Evolutionary conservation across 1,140 invertebrate species (phyloP).

Genomic region (Drosophila varians): DNA sequence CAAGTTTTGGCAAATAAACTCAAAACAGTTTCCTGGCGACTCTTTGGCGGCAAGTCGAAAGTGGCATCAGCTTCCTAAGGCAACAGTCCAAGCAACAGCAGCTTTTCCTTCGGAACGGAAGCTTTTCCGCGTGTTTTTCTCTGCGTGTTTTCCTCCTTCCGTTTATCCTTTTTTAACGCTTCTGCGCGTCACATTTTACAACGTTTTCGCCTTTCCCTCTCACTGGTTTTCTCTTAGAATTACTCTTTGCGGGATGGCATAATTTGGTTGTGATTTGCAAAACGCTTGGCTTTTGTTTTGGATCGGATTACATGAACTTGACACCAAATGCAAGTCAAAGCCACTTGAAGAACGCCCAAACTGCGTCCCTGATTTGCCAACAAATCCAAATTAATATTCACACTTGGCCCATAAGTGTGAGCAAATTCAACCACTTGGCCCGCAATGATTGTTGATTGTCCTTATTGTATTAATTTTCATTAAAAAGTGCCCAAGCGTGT

Average conservation of each 20-base stretch:
- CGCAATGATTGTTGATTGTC: slow-evolving; percentile 45
- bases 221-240: slow-evolving; percentile 45
- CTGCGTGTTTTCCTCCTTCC: slow-evolving; percentile 21
- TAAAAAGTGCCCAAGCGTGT: slow-evolving; percentile 5
- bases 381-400: slow-evolving; percentile 12
- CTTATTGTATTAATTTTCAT: slow-evolving; percentile 11
- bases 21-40: slow-evolving; percentile 40
- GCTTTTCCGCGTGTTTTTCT: slow-evolving; percentile 50
- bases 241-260: slow-evolving; percentile 39
- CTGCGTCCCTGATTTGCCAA: background rate
- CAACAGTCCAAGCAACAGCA: slow-evolving; percentile 17
- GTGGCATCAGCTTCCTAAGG: slow-evolving; percentile 1
- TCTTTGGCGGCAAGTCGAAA: slow-evolving; percentile 61
- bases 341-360: slow-evolving; percentile 5
- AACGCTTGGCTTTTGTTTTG: slow-evolving; percentile 30
- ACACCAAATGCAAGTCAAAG: slow-evolving; percentile 27
- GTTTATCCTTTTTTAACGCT: slow-evolving; percentile 47
- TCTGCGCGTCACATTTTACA: slow-evolving; percentile 62
- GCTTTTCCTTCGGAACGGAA: slow-evolving; percentile 54
- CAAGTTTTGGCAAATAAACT: slow-evolving; percentile 18
- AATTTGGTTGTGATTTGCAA: slow-evolving; percentile 38
- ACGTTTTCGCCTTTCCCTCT: slow-evolving; percentile 16
- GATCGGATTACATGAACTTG: slow-evolving; percentile 62
- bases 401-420: slow-evolving; percentile 6
- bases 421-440: slow-evolving; percentile 29